Conservation (phyloP, 2,888 invertebrate species). For the Graphium colonna region DNA sequence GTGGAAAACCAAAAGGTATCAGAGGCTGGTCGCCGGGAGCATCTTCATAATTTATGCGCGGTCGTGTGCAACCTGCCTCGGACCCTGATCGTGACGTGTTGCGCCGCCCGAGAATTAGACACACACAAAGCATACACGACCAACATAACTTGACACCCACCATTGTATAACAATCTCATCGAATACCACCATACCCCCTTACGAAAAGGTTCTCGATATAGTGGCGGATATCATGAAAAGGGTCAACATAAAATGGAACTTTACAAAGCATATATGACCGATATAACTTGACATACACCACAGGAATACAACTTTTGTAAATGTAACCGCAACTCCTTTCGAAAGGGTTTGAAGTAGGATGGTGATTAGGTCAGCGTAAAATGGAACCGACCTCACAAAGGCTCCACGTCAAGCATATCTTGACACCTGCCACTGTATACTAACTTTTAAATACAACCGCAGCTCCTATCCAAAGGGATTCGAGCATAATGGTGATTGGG, state of each 20-base stretch:
- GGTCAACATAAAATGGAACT: background rate
- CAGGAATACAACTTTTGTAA: too few relatives aligned
- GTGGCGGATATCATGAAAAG: slow-evolving; percentile 12
- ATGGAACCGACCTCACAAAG: background rate
- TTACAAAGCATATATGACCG: background rate
- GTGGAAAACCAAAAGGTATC: slow-evolving; percentile 11
- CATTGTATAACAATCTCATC: background rate
- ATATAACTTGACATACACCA: background rate
- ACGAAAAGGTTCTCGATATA: slow-evolving; percentile 19
- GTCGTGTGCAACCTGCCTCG: slow-evolving; percentile 55
- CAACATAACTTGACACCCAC: slow-evolving; percentile 25
- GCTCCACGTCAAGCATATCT: too few relatives aligned
- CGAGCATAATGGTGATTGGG: too few relatives aligned
- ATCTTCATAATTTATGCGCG: slow-evolving; percentile 57
- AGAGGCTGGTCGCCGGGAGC: slow-evolving; percentile 21
- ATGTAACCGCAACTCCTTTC: too few relatives aligned
- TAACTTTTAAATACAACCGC: too few relatives aligned
- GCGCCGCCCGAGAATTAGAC: slow-evolving; percentile 55
- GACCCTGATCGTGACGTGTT: slow-evolving; percentile 51
- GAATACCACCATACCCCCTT: background rate
- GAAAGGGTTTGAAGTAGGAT: background rate
- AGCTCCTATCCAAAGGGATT: too few relatives aligned
- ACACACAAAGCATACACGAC: slow-evolving; percentile 34
- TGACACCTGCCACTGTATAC: too few relatives aligned
- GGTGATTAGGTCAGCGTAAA: background rate